Evolutionary conservation across 2,888 invertebrate species (phyloP), one percentile per base, ranked within the genome.

Genomic region (Mallateleia sp.): DNA sequence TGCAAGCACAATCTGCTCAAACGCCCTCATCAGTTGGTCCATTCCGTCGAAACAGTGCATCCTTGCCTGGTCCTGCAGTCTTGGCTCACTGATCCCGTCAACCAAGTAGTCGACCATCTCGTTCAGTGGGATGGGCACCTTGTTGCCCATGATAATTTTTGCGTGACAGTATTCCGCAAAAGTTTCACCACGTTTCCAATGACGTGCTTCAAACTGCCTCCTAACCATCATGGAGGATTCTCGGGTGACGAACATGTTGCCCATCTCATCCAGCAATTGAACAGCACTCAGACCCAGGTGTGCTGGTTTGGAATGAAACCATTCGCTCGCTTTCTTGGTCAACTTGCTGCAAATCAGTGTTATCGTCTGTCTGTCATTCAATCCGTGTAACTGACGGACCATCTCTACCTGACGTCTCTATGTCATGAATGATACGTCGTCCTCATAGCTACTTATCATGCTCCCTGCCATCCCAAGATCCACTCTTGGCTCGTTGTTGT

Each of bases 281-380:
- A 4, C 8, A 3, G 25, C 6, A 22, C 8, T 22, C 5, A 56
- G 14, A 5, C 18, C 20, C 14, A 56, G 14, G 20, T 24, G 25
- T 24, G 5, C 56, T 6, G 25, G 56, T 56, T 56, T 56, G 18
- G 56, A 56, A 56, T 56, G 20, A 24, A 56, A 56, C 56, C 56
- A 56, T 56, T 56, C 25, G 7, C 15, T 14, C 25, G 56, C 56
- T 18, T 18, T 45, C 11, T 4, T 4, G 4, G 4, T 45, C 45
- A 45, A 11, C 18, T 45, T 45, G 6, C 6, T 7, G 45, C 45
- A 45, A 45, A 45, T 45, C 45, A 45, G 11, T n/a, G 11, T 11
- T 11, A 45, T 45, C 45, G 18, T 45, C 18, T 45, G 45, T 5
- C 11, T 4, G 45, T 45, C 45, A 11, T 18, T 11, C 6, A 45